These are phyloP conservation scores for Clusia tigrina DNA, from an alignment of 2,888 invertebrate genomes.

Conservation along the genomic window DNA sequence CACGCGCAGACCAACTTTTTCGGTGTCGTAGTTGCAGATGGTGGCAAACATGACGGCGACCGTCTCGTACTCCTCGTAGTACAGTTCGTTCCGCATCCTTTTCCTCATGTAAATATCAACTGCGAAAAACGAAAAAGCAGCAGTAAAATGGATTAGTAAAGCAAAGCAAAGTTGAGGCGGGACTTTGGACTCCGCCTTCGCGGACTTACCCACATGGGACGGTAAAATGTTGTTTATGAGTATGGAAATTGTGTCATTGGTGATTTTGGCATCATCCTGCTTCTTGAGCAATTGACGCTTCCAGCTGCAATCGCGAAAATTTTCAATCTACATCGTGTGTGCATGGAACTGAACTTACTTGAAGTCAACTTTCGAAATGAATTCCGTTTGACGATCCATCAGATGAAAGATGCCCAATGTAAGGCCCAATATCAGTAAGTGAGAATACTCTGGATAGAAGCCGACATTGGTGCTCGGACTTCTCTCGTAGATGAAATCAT, in stretches of 20 bases:
- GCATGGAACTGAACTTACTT: constrained; percentile 64
- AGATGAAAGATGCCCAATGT: constrained; percentile 81
- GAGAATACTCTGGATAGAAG: constrained; percentile 74
- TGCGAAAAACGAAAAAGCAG: constrained; percentile 59
- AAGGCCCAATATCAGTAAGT: constrained; percentile 77
- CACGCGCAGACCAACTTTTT: constrained; percentile 73
- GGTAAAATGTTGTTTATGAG: constrained; percentile 92
- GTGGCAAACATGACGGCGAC: constrained; percentile 98
- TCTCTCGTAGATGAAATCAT: constrained; percentile 67
- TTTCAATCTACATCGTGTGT: not conserved
- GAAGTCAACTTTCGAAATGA: constrained; percentile 86
- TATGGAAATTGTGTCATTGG: constrained; percentile 86
- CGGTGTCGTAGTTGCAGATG: constrained; percentile 80
- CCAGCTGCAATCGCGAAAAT: constrained; percentile 69
- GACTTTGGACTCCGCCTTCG: not conserved
- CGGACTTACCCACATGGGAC: constrained; percentile 81
- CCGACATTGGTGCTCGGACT: constrained; percentile 77
- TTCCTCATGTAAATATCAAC: constrained; percentile 82
- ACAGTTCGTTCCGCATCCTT: constrained; percentile 76
- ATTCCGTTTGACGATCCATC: constrained; percentile 89
- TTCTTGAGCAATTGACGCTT: constrained; percentile 77
- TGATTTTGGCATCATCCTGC: constrained; percentile 85
- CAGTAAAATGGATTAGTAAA: not conserved
- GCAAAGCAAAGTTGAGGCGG: too few species aligned
- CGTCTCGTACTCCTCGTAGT: constrained; percentile 86